Evolutionary conservation across 2,888 invertebrate species (phyloP), one percentile per base, ranked within the genome.

Genomic region (Polymixis flavicincta): DNA sequence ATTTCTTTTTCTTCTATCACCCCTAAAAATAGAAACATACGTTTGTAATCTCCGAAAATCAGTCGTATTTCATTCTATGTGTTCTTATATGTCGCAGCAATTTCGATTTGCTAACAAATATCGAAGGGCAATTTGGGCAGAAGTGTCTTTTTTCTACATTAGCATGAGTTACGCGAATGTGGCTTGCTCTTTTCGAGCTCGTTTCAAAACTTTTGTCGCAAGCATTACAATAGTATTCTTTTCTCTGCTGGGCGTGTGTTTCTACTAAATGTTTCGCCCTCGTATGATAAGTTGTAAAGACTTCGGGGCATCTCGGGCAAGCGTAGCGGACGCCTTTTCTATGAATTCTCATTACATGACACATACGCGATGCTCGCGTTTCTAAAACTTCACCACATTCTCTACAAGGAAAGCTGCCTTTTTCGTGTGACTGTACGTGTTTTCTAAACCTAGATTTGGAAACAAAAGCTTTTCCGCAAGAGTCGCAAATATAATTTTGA

Each of bases 401-500:
- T 0, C 93, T 92, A 63, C 96, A 96, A n/a, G 95, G 92, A 73
- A 95, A 95, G 48, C 82, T 92, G 0, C 95, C 95, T 1, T 89
- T 89, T 78, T 95, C 95, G 48, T 95, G 95, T 0, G 92, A 93
- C 78, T 96, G 95, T 0, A 94, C 90, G 74, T 96, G 96, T 61
- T 92, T 93, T 19, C 96, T 89, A 77, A 95, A 95, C 28, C 96
- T 86, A 1, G 96, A 92, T 80, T 92, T 95, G 0, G 96, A 95
- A 3, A 93, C 90, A 73, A 96, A 96, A 0, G 93, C 93, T 78
- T 96, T 96, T 0, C 96, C 96, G 61, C 96, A 96, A 3, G 92
- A 87, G 71, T 96, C 95, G 61, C 96, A 96, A 66, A 96, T 86
- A 61, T 96, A 93, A 78, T 96, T 96, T 71, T 93, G 93, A 80